phyloP scores from a whole-genome alignment of 2,888 invertebrate species.

The Trachelus stipa region DNA sequence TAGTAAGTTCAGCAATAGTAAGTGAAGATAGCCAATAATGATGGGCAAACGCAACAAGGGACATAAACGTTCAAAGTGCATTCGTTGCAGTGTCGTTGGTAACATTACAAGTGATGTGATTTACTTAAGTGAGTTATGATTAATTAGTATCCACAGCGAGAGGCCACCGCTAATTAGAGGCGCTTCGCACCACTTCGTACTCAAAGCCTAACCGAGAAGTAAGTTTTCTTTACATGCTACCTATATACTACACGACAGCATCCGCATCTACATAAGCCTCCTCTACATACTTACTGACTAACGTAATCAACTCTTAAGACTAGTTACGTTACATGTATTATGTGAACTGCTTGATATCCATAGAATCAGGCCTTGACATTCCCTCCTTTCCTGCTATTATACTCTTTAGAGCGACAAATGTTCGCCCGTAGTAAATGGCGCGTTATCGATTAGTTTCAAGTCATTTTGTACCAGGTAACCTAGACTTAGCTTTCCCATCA shows the following conservation, averaged over 20 bases:
- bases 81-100: conserved; percentile 19
- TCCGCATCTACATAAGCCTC: not conserved
- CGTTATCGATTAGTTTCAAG: conserved; percentile 40
- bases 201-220: conserved; percentile 25
- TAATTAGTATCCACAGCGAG: conserved; percentile 43
- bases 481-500: not conserved
- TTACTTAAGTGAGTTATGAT: conserved; percentile 37
- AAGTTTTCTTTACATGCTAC: conserved; percentile 18
- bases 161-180: conserved; percentile 31
- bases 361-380: not conserved
- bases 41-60: conserved; percentile 17
- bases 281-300: not conserved
- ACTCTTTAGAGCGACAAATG: conserved; percentile 6
- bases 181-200: conserved; percentile 23
- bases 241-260: not conserved
- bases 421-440: conserved; percentile 34
- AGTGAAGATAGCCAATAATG: conserved; percentile 14
- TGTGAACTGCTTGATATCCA: not conserved
- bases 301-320: not conserved
- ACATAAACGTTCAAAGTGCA: conserved; percentile 17
- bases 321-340: not conserved
- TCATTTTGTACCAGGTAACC: not conserved
- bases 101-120: conserved; percentile 22
- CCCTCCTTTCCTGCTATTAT: not conserved
- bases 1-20: not conserved